Evolutionary conservation across 2,113 vertebrate genomes (phyloP), one percentile per base, ranked within the genome.

Genomic region (Tursiops truncatus): DNA sequence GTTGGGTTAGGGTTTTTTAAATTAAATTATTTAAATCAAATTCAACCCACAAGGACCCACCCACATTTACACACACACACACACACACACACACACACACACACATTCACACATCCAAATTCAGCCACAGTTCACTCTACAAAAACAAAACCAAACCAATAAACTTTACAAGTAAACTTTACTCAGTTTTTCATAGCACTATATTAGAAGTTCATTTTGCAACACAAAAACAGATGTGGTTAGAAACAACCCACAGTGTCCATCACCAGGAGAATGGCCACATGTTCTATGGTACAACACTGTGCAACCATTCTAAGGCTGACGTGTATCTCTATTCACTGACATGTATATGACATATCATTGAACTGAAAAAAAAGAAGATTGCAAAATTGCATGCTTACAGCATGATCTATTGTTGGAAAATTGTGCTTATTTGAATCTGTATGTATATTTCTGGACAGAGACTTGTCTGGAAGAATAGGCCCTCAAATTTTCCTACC

Each of bases 1-100:
- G 8, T 82, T 44, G 20, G 67, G 31, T 71, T 86, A 83, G 73
- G 23, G n/a, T 26, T 68, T 38, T 84, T 91, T 77, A 65, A 95
- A 70, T 86, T 41, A 79, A 81, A 74, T 81, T 74, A 89, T 87
- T 96, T 68, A 94, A 73, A 96, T 87, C 41, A 94, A 90, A 90
- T 58, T 47, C 73, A 89, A 50, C 62, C 60, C 28, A 36, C 36
- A n/a, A 95, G 89, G 38, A 68, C 13, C 3, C 41, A 68, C 13
- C 3, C 41, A 89, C 44, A 58, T 26, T 53, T 77, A 77, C 28
- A 77, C 28, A 2, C 26, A 31, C 9, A 2, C 26, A 31, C 9
- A 18, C 73, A 47, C 4, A 60, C 18, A 60, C 20, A 79, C 38
- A 38, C 38, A 38, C 14, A 50, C 15, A 71, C 6, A 11, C 82